Conservation (phyloP, 2,113 vertebrate genomes). For the Dicaeum eximium region DNA sequence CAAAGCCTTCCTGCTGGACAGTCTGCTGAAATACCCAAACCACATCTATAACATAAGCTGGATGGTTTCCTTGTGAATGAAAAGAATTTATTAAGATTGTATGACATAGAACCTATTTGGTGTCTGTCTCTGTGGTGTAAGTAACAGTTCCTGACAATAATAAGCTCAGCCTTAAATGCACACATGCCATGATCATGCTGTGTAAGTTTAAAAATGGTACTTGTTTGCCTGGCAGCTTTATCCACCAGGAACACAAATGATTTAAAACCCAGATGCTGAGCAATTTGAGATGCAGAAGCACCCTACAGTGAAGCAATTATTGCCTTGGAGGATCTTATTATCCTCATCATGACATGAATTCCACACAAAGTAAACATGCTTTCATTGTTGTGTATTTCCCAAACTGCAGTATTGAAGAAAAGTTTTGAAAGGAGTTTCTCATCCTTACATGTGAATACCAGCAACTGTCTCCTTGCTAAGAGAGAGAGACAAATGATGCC, state of each 20-base stretch:
- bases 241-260: conserved; percentile 64
- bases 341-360: conserved; percentile 66
- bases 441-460: neutral
- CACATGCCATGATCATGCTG: conserved; percentile 52
- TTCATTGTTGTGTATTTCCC: conserved; percentile 50
- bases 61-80: neutral
- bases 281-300: conserved; percentile 71
- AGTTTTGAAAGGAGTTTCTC: conserved; percentile 20
- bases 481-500: neutral
- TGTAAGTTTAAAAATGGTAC: conserved; percentile 64
- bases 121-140: conserved; percentile 39
- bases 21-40: neutral
- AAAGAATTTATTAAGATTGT: conserved; percentile 34
- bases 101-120: conserved; percentile 18
- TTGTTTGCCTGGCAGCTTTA: conserved; percentile 53
- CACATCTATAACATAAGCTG: neutral
- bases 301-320: conserved; percentile 72
- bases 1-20: neutral
- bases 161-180: conserved; percentile 62
- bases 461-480: neutral
- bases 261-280: conserved; percentile 70
- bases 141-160: conserved; percentile 51
- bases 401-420: conserved; percentile 20
- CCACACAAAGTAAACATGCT: conserved; percentile 63
- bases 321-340: conserved; percentile 71